These are phyloP conservation scores for Spialia ferax DNA, from an alignment of 2,888 invertebrate species.

Conservation along the genomic window DNA sequence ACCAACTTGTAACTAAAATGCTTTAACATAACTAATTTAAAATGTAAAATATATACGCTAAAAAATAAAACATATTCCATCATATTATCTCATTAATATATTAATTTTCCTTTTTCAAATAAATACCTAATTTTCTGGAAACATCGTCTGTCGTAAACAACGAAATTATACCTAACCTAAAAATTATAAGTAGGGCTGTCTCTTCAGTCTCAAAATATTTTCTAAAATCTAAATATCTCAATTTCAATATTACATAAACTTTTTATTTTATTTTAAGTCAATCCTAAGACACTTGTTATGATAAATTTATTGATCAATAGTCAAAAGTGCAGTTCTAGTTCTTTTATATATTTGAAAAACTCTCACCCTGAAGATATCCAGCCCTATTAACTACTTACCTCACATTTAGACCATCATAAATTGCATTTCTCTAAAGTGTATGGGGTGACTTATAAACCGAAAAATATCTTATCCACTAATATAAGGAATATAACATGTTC, in stretches of 20 bases:
- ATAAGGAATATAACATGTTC: slow-evolving; percentile 53
- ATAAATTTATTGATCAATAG: neutral
- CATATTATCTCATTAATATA: slow-evolving; percentile 40
- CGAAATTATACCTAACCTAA: slow-evolving; percentile 58
- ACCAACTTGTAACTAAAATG: slow-evolving; percentile 76
- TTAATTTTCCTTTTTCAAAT: slow-evolving; percentile 36
- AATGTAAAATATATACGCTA: slow-evolving; percentile 54
- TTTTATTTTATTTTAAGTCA: neutral
- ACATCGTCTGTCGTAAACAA: slow-evolving; percentile 45
- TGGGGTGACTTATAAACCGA: slow-evolving; percentile 40
- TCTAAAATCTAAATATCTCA: neutral
- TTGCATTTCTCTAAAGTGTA: slow-evolving; percentile 8
- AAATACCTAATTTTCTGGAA: slow-evolving; percentile 49
- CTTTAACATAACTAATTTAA: slow-evolving; percentile 63
- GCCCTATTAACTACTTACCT: slow-evolving; percentile 11
- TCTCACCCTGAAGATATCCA: slow-evolving; percentile 24
- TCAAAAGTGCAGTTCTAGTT: neutral
- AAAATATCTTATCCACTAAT: slow-evolving; percentile 23
- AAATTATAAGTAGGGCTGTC: slow-evolving; percentile 39
- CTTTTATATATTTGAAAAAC: neutral
- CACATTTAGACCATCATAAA: neutral
- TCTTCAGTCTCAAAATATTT: slow-evolving; percentile 23
- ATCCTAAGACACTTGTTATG: neutral
- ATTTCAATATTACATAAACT: neutral
- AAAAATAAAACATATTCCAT: slow-evolving; percentile 66